Evolutionary conservation across 2,888 invertebrate genomes (phyloP).

Genomic region (Onthophagus sagittarius): DNA sequence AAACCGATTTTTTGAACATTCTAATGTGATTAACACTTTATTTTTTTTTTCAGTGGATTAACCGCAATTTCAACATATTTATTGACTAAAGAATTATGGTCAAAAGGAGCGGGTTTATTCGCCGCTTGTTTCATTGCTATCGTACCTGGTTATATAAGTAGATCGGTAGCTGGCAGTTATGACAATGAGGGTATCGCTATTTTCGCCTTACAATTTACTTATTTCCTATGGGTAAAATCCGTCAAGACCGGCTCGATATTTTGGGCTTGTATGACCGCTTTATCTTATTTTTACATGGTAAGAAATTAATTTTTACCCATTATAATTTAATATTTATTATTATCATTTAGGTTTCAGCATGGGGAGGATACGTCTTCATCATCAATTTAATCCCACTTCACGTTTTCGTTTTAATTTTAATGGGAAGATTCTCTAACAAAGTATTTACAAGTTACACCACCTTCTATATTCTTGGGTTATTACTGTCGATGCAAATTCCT

Average conservation of each 20-base stretch:
- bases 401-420: slow-evolving; percentile 88
- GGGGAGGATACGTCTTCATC: slow-evolving; percentile 99
- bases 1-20: no score
- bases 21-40: no score
- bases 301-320: slow-evolving; percentile 36
- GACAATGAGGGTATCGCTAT: slow-evolving; percentile 99
- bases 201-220: slow-evolving; percentile 97
- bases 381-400: slow-evolving; percentile 98
- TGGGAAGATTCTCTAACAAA: slow-evolving; percentile 92
- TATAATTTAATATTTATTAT: slow-evolving; percentile 17
- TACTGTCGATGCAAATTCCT: slow-evolving; percentile 96
- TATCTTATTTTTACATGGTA: slow-evolving; percentile 99
- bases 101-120: slow-evolving; percentile 91
- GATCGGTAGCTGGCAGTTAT: slow-evolving; percentile 98
- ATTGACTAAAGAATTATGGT: slow-evolving; percentile 96
- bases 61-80: slow-evolving; percentile 97
- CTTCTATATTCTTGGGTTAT: slow-evolving; percentile 92
- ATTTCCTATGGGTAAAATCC: slow-evolving; percentile 96
- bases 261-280: slow-evolving; percentile 90
- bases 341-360: slow-evolving; percentile 79
- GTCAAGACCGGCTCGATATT: slow-evolving; percentile 97
- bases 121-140: slow-evolving; percentile 99
- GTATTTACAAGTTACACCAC: slow-evolving; percentile 94
- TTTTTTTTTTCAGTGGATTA: slow-evolving; percentile 75
- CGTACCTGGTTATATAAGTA: slow-evolving; percentile 97